phyloP scores from a whole-genome alignment of 1,140 invertebrate species.

The Drosophila mauritiana region DNA sequence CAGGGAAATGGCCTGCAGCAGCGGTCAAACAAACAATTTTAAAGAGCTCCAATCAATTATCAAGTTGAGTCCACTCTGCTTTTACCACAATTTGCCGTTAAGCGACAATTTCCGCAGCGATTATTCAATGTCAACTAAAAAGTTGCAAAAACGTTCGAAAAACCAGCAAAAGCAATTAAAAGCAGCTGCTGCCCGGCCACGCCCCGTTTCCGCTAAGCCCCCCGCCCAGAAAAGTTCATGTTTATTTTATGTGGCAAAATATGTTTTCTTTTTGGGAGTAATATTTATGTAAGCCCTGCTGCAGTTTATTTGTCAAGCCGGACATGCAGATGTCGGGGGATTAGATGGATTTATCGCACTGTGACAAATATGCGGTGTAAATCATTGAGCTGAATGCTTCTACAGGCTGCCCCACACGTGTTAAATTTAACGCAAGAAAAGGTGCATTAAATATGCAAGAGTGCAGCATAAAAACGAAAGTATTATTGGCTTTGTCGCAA shows the following conservation, averaged over 20 bases:
- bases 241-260: conserved; percentile 50
- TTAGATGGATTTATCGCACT: conserved; percentile 75
- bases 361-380: conserved; percentile 56
- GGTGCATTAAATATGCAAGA: conserved; percentile 24
- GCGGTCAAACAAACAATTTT: conserved; percentile 46
- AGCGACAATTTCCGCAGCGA: conserved; percentile 75
- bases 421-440: conserved; percentile 28
- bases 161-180: conserved; percentile 60
- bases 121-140: conserved; percentile 66
- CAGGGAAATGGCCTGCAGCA: conserved; percentile 23
- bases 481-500: conserved; percentile 10
- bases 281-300: conserved; percentile 69
- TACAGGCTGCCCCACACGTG: conserved; percentile 10
- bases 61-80: conserved; percentile 20
- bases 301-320: conserved; percentile 73
- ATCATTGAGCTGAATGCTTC: conserved; percentile 31
- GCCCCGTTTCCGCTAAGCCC: neutral
- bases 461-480: neutral
- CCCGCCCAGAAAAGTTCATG: neutral
- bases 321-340: conserved; percentile 65
- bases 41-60: conserved; percentile 72
- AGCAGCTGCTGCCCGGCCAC: conserved; percentile 50
- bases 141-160: conserved; percentile 40
- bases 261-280: conserved; percentile 57
- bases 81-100: conserved; percentile 68